These are phyloP conservation scores for Linnaemya vulpina DNA, from an alignment of 2,888 invertebrate species.

Conservation along the genomic window DNA sequence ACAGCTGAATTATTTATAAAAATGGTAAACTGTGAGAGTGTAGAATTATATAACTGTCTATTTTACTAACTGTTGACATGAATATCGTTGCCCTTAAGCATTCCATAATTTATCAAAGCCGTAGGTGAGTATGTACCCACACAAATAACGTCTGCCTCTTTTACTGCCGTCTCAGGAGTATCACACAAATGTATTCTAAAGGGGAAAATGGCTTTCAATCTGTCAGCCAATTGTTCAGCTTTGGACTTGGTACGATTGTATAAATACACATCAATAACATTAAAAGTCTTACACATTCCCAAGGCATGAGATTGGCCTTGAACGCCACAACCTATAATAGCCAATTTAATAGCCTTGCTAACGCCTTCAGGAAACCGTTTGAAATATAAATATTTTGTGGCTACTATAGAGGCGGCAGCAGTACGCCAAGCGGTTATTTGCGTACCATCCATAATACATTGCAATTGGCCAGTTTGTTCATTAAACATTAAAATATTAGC, in stretches of 20 bases:
- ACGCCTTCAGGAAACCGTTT: constrained; percentile 74
- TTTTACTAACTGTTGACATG: constrained; percentile 86
- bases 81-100: constrained; percentile 84
- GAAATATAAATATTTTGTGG: constrained; percentile 84
- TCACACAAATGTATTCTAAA: constrained; percentile 56
- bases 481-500: constrained; percentile 84
- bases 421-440: constrained; percentile 85
- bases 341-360: constrained; percentile 74
- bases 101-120: constrained; percentile 84
- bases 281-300: constrained; percentile 84
- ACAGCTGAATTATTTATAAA: constrained; percentile 83
- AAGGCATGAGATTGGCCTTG: constrained; percentile 84
- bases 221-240: constrained; percentile 79
- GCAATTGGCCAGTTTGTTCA: constrained; percentile 82
- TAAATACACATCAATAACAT: constrained; percentile 83
- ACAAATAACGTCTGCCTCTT: constrained; percentile 86
- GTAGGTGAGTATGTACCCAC: constrained; percentile 84
- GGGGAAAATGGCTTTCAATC: constrained; percentile 74
- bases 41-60: not conserved
- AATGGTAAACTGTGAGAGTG: not conserved
- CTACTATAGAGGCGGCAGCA: constrained; percentile 85
- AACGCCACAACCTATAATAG: constrained; percentile 84
- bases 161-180: constrained; percentile 83
- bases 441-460: constrained; percentile 84
- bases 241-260: constrained; percentile 84